Percentiles rank a stretch among this genome's conserved stretches.
These are phyloP conservation scores for Zeugodacus cucurbitae DNA, from an alignment of 1,140 invertebrate species.

Conservation along the genomic window DNA sequence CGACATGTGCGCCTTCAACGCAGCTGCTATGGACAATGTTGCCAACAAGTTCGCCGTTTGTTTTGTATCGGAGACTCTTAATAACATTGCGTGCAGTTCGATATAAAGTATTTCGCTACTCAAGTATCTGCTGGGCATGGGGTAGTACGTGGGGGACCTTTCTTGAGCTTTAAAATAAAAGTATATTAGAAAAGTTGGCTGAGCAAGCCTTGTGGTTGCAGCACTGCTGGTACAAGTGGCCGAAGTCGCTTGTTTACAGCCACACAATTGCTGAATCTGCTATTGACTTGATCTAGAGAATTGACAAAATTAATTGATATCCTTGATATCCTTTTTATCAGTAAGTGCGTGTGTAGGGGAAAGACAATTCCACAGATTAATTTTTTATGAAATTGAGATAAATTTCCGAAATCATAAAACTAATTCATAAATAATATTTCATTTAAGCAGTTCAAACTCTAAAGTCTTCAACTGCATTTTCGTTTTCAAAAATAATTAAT, in stretches of 20 bases:
- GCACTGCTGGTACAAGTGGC: neutral
- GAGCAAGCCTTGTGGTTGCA: neutral
- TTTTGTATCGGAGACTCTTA: neutral
- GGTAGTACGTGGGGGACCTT: neutral
- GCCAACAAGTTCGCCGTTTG: neutral
- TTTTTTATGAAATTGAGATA: no score
- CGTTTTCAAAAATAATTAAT: no score
- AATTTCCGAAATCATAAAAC: no score
- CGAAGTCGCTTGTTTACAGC: neutral
- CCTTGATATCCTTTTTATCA: no score
- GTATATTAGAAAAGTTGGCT: neutral
- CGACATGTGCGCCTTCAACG: neutral
- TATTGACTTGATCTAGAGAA: no score
- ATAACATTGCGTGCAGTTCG: neutral
- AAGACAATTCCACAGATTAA: no score
- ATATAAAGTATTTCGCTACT: neutral
- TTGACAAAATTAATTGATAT: no score
- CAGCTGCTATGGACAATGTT: constrained; percentile 7
- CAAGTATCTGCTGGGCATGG: neutral
- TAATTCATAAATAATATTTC: no score
- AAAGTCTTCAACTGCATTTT: no score
- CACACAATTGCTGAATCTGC: neutral
- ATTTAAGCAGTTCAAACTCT: no score
- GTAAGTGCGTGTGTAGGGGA: no score
- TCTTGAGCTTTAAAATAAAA: neutral